Base-by-base conservation (phyloP, 2,888 invertebrate species). In the Entomobrya proxima region DNA sequence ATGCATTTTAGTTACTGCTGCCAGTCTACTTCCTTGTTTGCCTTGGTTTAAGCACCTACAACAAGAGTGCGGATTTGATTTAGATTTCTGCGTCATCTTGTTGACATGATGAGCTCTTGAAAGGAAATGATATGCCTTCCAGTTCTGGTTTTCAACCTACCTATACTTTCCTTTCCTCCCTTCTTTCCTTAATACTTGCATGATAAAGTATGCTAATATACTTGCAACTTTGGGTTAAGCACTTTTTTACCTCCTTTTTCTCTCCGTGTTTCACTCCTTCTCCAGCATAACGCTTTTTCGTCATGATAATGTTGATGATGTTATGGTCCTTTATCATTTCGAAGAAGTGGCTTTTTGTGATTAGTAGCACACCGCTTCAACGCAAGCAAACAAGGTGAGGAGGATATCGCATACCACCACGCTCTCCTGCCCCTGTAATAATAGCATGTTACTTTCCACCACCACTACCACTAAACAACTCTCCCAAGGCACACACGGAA, bases 61-160 rank as follows among this genome's bases (percentile, higher is more conserved):
- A 32, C 52, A 55, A 30, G 37, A 32, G 47, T 55, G 61, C 18
- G 52, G 61, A 77, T 77, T 77, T 77, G 77, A 77, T 77, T 77
- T 77, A 77, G 77, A 77, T 55, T 77, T 77, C 61, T 77, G 44
- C 77, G 58, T 77, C 77, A 77, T 77, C 77, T 61, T 77, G 77
- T 77, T 77, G 77, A 77, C 61, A 61, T 61, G 77, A 77, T 77
- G 77, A 61, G 77, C 77, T 61, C 58, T 77, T 77, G 40, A 77
- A 24, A 75, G 75, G 52, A 75, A 75, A 75, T 55, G 52, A 75
- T 75, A 55, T 75, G 52, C 47, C 18, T 75, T 55, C 75, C 37
- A 75, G 32, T 30, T 64, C 18, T 35, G 35, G 35, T 35, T 64
- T 64, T 64, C 61, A 35, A 27, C 74, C 30, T 74, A 15, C 21